Percentiles rank a stretch among this genome's conserved stretches.
Evolutionary conservation across 1,140 invertebrate species (phyloP).

Genomic region (Coenobita brevimanus): DNA sequence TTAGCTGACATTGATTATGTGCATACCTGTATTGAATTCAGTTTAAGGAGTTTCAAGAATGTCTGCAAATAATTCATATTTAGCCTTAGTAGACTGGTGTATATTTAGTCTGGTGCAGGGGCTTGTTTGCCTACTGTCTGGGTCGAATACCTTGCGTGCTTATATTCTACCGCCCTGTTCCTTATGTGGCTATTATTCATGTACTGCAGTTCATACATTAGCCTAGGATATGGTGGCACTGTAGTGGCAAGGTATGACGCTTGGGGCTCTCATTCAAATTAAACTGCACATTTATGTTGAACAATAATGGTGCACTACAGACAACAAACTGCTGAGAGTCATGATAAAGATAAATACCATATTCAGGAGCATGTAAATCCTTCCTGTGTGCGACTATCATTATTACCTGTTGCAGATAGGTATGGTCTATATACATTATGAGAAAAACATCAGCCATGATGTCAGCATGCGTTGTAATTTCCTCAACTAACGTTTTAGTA

Average conservation of each 20-base stretch:
- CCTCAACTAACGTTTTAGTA: no score
- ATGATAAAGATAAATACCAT: no score
- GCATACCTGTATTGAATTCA: slow-evolving; percentile 42
- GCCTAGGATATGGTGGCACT: neutral
- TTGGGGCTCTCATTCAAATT: neutral
- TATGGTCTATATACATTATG: no score
- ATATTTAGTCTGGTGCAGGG: slow-evolving; percentile 37
- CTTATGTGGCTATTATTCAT: slow-evolving; percentile 10
- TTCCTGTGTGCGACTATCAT: no score
- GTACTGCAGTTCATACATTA: neutral
- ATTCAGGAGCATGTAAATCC: no score
- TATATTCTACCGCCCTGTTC: neutral
- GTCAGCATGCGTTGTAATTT: no score
- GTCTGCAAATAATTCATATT: slow-evolving; percentile 41
- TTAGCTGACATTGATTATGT: slow-evolving; percentile 36
- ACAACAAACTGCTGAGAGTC: slow-evolving; percentile 1
- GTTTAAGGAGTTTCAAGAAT: slow-evolving; percentile 46
- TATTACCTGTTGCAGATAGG: no score
- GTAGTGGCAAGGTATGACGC: neutral
- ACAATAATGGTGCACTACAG: slow-evolving; percentile 1
- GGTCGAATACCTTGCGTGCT: neutral
- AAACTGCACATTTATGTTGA: slow-evolving; percentile 20
- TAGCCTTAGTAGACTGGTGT: slow-evolving; percentile 56
- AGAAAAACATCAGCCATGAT: no score
- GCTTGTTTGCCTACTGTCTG: slow-evolving; percentile 17